phyloP scores from a whole-genome alignment of 2,113 vertebrate species.

The Perccottus glenii region DNA sequence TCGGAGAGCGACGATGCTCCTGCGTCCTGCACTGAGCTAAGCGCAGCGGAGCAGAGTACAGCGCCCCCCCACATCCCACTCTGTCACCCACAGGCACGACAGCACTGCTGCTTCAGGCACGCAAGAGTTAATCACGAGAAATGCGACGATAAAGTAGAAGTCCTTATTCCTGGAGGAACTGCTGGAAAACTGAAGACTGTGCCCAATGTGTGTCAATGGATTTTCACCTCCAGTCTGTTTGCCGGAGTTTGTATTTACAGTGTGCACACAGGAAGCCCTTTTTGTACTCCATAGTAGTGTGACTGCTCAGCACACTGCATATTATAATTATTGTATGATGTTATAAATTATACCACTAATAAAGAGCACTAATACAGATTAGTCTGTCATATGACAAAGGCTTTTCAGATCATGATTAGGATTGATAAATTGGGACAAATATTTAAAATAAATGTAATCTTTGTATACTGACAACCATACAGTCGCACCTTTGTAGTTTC shows the following conservation, averaged over 20 bases:
- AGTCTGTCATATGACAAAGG: too few relatives aligned
- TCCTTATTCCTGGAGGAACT: conserved; percentile 12
- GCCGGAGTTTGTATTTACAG: conserved; percentile 43
- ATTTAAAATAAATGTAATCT: too few relatives aligned
- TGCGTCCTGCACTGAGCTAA: conserved; percentile 56
- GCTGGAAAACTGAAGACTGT: conserved; percentile 11
- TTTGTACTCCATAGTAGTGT: conserved; percentile 51
- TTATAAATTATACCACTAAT: too few relatives aligned
- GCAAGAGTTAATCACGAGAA: conserved; percentile 24
- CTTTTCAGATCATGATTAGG: too few relatives aligned
- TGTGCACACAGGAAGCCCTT: conserved; percentile 27
- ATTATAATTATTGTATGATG: too few relatives aligned
- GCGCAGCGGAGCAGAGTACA: conserved; percentile 29
- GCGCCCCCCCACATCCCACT: conserved; percentile 13
- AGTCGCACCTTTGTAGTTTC: too few relatives aligned
- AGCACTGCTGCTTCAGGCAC: conserved; percentile 13
- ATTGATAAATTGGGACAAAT: too few relatives aligned
- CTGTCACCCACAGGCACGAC: conserved; percentile 54
- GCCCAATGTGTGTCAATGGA: background rate
- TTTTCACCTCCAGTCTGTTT: conserved; percentile 43
- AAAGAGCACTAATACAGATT: too few relatives aligned
- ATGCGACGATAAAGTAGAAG: conserved; percentile 10
- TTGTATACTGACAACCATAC: too few relatives aligned
- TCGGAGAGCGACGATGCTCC: conserved; percentile 68
- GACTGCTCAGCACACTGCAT: conserved; percentile 26